phyloP scores from a whole-genome alignment of 92 coral and sea anemone genomes.

The Anthopleura xanthogrammica region DNA sequence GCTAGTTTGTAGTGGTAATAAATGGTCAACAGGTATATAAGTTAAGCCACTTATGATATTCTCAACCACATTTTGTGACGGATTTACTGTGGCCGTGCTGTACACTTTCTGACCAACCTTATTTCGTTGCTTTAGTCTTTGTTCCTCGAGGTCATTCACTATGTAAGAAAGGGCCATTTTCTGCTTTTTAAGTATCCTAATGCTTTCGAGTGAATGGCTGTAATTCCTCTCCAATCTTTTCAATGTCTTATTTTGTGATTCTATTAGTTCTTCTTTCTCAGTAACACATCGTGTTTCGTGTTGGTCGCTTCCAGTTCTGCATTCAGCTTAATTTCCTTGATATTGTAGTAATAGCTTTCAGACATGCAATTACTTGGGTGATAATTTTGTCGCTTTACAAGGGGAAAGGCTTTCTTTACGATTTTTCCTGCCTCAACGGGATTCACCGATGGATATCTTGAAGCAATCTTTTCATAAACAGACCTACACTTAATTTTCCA shows the following conservation, averaged over 20 bases:
- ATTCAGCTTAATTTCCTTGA: conserved; percentile 4
- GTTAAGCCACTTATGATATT: background rate
- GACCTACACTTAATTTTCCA: conserved; percentile 36
- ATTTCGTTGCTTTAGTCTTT: background rate
- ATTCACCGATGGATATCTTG: conserved; percentile 13
- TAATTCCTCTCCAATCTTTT: conserved; percentile 17
- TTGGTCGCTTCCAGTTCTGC: background rate
- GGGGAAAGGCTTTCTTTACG: conserved; percentile 39
- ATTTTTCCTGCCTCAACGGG: conserved; percentile 42
- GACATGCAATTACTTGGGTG: conserved; percentile 32
- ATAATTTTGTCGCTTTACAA: conserved; percentile 35
- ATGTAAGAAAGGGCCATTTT: conserved; percentile 24
- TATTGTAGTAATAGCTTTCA: conserved; percentile 38
- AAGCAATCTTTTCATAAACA: conserved; percentile 26
- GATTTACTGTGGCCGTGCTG: background rate
- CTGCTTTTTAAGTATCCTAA: conserved; percentile 40
- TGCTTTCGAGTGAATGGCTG: background rate
- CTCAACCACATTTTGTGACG: background rate
- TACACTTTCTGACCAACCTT: too few species aligned
- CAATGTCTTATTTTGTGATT: background rate
- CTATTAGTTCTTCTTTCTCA: conserved; percentile 17
- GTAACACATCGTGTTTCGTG: background rate
- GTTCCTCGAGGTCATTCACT: conserved; percentile 35
- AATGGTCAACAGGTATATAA: conserved; percentile 1
- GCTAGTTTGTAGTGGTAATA: background rate